Evolutionary conservation across 2,797 vertebrate species (phyloP).

Genomic region (Hypotaenidia okinawae): DNA sequence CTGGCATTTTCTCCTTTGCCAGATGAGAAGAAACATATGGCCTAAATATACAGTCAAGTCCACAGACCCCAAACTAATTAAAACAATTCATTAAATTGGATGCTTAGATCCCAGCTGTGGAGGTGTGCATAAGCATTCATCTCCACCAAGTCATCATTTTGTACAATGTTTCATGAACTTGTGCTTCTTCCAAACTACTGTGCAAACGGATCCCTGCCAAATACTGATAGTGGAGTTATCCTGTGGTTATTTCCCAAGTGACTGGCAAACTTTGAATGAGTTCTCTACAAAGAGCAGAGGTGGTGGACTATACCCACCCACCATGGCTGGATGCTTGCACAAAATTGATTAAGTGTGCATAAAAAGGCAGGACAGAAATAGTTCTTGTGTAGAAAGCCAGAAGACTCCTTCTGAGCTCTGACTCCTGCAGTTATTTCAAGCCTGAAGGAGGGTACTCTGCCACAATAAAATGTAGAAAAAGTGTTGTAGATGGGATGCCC

Average conservation of each 20-base stretch:
- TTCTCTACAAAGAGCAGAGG: not conserved
- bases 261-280: not conserved
- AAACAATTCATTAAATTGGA: not conserved
- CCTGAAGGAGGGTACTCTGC: not conserved
- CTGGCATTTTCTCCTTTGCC: not conserved
- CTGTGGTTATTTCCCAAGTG: not conserved
- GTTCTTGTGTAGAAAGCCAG: not conserved
- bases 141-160: not conserved
- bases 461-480: not conserved
- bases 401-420: not conserved
- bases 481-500: not conserved
- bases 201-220: not conserved
- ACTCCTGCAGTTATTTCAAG: not conserved
- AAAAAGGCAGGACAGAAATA: not conserved
- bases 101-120: not conserved
- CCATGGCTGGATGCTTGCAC: not conserved
- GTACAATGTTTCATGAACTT: not conserved
- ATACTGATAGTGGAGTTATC: not conserved
- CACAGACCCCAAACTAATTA: not conserved
- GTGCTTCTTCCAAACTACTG: not conserved
- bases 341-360: not conserved
- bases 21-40: not conserved
- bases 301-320: not conserved
- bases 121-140: not conserved
- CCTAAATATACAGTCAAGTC: not conserved